phyloP scores from a whole-genome alignment of 1,140 invertebrate genomes.

The Eubasilissa regina region DNA sequence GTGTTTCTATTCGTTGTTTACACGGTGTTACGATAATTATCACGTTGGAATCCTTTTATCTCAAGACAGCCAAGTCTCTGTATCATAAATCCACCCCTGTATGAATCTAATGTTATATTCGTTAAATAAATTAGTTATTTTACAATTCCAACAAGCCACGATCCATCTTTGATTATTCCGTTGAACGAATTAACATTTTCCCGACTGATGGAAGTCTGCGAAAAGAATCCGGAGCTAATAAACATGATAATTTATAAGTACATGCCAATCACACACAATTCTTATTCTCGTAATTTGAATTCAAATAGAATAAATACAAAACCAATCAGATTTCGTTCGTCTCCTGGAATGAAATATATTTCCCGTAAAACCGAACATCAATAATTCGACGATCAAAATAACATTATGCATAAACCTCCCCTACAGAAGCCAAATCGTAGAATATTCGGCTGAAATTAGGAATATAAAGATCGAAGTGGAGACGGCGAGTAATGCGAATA shows the following conservation, averaged over 20 bases:
- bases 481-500: too few relatives aligned
- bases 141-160: not conserved
- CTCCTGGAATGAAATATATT: not conserved
- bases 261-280: not conserved
- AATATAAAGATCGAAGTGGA: too few relatives aligned
- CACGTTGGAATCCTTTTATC: too few relatives aligned
- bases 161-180: conserved; percentile 1
- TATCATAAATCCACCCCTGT: too few relatives aligned
- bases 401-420: conserved; percentile 9
- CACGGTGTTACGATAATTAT: too few relatives aligned
- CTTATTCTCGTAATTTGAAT: conserved; percentile 8
- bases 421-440: not conserved
- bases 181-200: conserved; percentile 9
- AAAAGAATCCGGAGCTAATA: not conserved
- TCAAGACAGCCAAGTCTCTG: too few relatives aligned
- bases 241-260: conserved; percentile 3
- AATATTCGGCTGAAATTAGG: not conserved
- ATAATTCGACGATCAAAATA: conserved; percentile 27
- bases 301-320: conserved; percentile 32
- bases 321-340: not conserved
- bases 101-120: too few relatives aligned
- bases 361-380: conserved; percentile 5
- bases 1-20: too few relatives aligned
- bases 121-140: not conserved
- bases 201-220: not conserved